Evolutionary conservation across 2,113 vertebrate species (phyloP).

Genomic region (Oryzias curvinotus): DNA sequence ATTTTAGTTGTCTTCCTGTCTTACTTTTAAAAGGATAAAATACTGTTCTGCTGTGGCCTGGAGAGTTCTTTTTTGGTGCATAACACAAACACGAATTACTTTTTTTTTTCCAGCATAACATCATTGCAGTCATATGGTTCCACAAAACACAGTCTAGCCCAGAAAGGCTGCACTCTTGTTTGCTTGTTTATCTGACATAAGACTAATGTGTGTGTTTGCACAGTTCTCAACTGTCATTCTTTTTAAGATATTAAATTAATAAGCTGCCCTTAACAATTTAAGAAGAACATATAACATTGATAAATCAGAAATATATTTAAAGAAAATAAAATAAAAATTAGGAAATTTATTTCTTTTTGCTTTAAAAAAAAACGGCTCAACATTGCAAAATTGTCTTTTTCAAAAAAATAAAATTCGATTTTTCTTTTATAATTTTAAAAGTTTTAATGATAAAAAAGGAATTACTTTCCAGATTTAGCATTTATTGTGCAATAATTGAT

Average conservation of each 20-base stretch:
- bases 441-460: too few relatives aligned
- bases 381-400: too few relatives aligned
- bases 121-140: background rate
- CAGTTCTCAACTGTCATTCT: conserved; percentile 24
- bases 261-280: conserved; percentile 2
- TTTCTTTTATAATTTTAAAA: too few relatives aligned
- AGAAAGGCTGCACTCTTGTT: background rate
- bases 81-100: background rate
- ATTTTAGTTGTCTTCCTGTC: conserved; percentile 12
- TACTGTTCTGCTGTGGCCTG: background rate
- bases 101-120: background rate
- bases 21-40: conserved; percentile 20
- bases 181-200: background rate
- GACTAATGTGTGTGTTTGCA: conserved; percentile 2
- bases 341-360: too few relatives aligned
- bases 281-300: too few relatives aligned
- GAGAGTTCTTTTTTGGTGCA: background rate
- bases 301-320: too few relatives aligned
- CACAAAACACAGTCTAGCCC: background rate
- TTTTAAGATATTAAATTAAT: conserved; percentile 10
- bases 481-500: too few relatives aligned
- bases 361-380: too few relatives aligned
- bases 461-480: too few relatives aligned
- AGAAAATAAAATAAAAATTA: too few relatives aligned
- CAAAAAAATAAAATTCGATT: too few relatives aligned